A percentile compares a stretch with the other conserved stretches of the same genome.
Evolutionary conservation across 2,888 invertebrate species (phyloP).

Genomic region (Rhynchonema sp.): DNA sequence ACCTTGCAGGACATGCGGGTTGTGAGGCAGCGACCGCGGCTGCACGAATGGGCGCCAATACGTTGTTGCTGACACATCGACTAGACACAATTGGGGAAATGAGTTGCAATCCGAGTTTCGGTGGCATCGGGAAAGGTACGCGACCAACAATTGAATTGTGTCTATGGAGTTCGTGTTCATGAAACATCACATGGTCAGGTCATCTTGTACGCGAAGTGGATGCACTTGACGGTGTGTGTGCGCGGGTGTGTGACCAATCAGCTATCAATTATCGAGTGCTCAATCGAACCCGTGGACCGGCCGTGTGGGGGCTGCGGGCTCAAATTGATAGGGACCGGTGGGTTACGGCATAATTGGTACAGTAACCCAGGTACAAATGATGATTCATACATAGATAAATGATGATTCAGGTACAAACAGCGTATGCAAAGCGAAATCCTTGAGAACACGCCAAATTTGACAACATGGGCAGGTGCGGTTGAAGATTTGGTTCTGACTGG

Average conservation of each 20-base stretch:
- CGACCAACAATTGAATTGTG: too few species aligned
- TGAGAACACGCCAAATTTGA: constrained; percentile 34
- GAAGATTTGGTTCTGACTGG: constrained; percentile 51
- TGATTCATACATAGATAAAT: too few species aligned
- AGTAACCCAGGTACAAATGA: too few species aligned
- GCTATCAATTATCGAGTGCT: constrained; percentile 38
- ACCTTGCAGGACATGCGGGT: constrained; percentile 66
- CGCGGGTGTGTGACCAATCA: constrained; percentile 47
- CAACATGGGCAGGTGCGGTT: constrained; percentile 50
- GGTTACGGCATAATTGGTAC: not conserved
- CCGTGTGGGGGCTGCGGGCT: constrained; percentile 68
- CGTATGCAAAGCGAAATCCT: constrained; percentile 43
- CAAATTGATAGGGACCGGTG: constrained; percentile 57
- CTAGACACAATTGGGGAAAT: constrained; percentile 65
- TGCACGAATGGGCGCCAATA: constrained; percentile 57
- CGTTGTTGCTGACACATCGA: constrained; percentile 62
- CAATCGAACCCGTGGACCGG: constrained; percentile 62
- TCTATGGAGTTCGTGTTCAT: too few species aligned
- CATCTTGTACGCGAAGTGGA: constrained; percentile 68
- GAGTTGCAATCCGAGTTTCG: constrained; percentile 73
- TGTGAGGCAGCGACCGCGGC: constrained; percentile 66
- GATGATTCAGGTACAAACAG: constrained; percentile 44
- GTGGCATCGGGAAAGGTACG: constrained; percentile 61
- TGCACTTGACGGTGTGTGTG: constrained; percentile 65
- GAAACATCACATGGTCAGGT: too few species aligned